Evolutionary conservation across 1,140 invertebrate species (phyloP), one percentile per base, ranked within the genome.

Genomic region (Diuraphis noxia): DNA sequence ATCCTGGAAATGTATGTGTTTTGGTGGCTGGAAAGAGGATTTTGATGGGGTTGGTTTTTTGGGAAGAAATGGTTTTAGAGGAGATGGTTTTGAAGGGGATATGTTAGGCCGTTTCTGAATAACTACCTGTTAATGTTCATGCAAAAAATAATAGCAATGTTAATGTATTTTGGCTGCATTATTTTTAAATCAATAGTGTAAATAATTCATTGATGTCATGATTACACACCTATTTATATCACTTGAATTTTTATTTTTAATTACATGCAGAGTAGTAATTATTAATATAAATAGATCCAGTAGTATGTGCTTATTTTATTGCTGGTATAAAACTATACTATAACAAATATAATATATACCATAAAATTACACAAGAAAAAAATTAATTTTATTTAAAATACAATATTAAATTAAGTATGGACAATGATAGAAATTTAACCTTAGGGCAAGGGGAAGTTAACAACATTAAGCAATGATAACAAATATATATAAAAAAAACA

Each of bases 81-180:
- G 43, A 56, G 46, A n/a, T 38, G 36, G 40, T 81, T 79, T 91
- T 43, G 88, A 43, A 91, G 25, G 43, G 17, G 41, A 30, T 82
- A 46, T 82, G 30, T 91, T 91, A 91, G 34, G 43, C 43, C 43
- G 89, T 82, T 81, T 91, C 89, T 91, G 89, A 82, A 91, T 79
- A 91, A 91, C 77, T 82, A 91, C 89, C 89, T 91, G 89, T 91
- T 91, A 91, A 91, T 91, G 23, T 91, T 91, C 89, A 91, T 91
- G 89, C 89, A 91, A 91, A 77, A 91, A 91, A 91, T 91, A 91
- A 91, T 77, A 91, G 89, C 89, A 91, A 82, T 91, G 89, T 91
- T 91, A 91, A 81, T 91, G 43, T 82, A 91, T 91, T 91, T 91
- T 91, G 89, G 89, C 89, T 46, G 89, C 89, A 91, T 52, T 81